Conservation (phyloP, 2,888 invertebrate genomes). For the Philaethria dido region DNA sequence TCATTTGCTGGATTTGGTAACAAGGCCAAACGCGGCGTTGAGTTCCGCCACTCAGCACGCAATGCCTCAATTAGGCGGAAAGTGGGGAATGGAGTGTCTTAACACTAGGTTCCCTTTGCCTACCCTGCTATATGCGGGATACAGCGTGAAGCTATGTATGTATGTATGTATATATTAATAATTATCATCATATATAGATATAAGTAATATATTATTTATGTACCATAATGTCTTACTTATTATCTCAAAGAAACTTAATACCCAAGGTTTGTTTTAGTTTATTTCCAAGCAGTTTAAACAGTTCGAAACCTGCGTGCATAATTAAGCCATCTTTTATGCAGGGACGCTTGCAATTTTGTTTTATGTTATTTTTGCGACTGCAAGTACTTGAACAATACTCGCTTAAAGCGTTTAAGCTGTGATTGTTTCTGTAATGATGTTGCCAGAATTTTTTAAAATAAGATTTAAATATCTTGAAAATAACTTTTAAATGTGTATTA, state of each 20-base stretch:
- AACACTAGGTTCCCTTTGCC: too few relatives aligned
- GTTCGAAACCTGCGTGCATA: conserved; percentile 31
- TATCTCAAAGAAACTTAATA: conserved; percentile 6
- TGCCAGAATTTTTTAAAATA: neutral
- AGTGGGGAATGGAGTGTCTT: too few relatives aligned
- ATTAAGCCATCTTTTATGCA: conserved; percentile 38
- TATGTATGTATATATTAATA: too few relatives aligned
- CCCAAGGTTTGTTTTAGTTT: conserved; percentile 14
- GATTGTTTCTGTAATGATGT: conserved; percentile 16
- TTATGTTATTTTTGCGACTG: conserved; percentile 26
- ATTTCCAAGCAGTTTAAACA: conserved; percentile 24
- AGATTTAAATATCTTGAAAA: neutral
- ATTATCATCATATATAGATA: neutral
- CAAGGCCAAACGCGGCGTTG: too few relatives aligned
- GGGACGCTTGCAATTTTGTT: conserved; percentile 25
- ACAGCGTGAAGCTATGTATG: too few relatives aligned
- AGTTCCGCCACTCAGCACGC: too few relatives aligned
- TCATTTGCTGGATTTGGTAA: too few relatives aligned
- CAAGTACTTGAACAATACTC: conserved; percentile 20
- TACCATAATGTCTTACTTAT: neutral
- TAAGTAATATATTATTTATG: neutral
- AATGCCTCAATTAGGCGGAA: too few relatives aligned
- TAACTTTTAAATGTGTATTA: too few relatives aligned
- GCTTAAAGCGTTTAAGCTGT: conserved; percentile 18
- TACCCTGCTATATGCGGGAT: too few relatives aligned